Percentiles rank a stretch among this genome's conserved stretches.
These are phyloP conservation scores for Caerostris darwini DNA, from an alignment of 1,140 invertebrate species.

Conservation along the genomic window DNA sequence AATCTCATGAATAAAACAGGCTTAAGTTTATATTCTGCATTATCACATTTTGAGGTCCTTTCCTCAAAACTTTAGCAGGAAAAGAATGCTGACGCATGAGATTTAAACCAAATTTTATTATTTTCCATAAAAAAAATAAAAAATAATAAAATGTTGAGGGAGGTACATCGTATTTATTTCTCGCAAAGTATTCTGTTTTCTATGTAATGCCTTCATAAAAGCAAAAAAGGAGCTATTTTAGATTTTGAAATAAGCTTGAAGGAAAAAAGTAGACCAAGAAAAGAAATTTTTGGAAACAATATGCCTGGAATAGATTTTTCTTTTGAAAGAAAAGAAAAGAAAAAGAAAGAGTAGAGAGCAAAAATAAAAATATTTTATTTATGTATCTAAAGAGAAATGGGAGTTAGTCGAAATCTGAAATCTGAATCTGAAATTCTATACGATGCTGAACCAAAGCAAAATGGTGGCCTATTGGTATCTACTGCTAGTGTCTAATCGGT, in stretches of 20 bases:
- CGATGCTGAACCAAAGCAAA: too few relatives aligned
- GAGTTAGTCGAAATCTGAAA: too few relatives aligned
- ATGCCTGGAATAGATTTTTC: too few relatives aligned
- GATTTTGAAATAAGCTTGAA: background rate
- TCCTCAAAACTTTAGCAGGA: background rate
- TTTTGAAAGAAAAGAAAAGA: too few relatives aligned
- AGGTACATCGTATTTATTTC: background rate
- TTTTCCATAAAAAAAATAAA: background rate
- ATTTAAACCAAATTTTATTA: background rate
- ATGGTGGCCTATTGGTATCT: too few relatives aligned
- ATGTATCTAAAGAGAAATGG: too few relatives aligned
- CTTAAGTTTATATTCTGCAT: conserved; percentile 29
- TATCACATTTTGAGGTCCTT: conserved; percentile 25
- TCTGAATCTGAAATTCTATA: too few relatives aligned
- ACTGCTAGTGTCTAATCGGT: too few relatives aligned
- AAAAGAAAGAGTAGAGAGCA: too few relatives aligned
- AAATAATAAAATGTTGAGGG: too few relatives aligned
- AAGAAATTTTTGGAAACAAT: too few relatives aligned
- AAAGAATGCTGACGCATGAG: background rate
- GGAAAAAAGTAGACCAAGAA: background rate
- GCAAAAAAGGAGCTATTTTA: background rate
- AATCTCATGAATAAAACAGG: conserved; percentile 64
- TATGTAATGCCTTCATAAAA: background rate
- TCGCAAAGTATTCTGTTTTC: background rate
- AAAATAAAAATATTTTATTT: too few relatives aligned